Conservation (phyloP, 92 coral and sea anemone genomes). For the Actinernus sp. region DNA sequence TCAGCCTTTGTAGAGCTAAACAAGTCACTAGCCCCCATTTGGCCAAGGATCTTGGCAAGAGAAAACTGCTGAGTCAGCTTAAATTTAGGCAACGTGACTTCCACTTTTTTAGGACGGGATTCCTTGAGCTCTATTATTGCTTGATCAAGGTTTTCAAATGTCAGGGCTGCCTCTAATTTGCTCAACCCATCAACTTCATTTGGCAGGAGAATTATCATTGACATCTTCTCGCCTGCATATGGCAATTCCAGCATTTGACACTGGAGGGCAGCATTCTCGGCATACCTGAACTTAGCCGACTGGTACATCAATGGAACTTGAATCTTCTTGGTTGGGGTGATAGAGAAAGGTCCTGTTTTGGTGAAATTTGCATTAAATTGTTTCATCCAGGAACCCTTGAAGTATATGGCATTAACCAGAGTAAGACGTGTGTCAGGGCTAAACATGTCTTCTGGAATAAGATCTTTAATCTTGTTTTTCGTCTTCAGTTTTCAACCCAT, state of each 20-base stretch:
- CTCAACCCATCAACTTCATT: conserved; percentile 68
- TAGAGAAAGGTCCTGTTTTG: conserved; percentile 37
- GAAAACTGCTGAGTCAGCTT: conserved; percentile 75
- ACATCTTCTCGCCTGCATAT: conserved; percentile 60
- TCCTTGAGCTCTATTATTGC: conserved; percentile 44
- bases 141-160: conserved; percentile 29
- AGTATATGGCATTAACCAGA: conserved; percentile 90
- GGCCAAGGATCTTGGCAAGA: conserved; percentile 56
- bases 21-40: conserved; percentile 78
- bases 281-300: conserved; percentile 50
- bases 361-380: conserved; percentile 53
- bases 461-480: conserved; percentile 72
- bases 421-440: conserved; percentile 59
- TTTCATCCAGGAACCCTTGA: conserved; percentile 86
- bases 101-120: conserved; percentile 34
- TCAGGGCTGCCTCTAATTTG: conserved; percentile 66
- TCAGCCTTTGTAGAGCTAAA: conserved; percentile 61
- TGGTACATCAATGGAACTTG: conserved; percentile 73
- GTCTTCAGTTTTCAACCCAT: conserved; percentile 91
- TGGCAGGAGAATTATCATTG: conserved; percentile 82
- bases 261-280: conserved; percentile 32
- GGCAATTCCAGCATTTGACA: conserved; percentile 85
- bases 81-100: conserved; percentile 82
- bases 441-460: conserved; percentile 77
- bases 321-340: conserved; percentile 36